phyloP scores from a whole-genome alignment of 2,888 invertebrate species.

The Allacma fusca region DNA sequence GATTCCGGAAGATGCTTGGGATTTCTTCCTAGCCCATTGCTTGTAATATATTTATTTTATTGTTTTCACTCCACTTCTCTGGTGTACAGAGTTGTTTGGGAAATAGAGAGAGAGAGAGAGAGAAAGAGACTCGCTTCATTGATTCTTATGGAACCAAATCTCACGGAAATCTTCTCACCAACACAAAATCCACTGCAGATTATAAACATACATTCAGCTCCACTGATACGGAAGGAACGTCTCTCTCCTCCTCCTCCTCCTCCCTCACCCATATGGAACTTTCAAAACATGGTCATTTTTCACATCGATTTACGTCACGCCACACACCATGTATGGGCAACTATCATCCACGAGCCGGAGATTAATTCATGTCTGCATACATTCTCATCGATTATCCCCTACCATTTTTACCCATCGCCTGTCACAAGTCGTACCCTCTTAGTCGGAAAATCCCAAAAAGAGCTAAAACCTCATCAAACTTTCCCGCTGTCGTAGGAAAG shows the following conservation, averaged over 20 bases:
- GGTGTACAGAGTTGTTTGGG: no score
- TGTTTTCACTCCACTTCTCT: constrained; percentile 9
- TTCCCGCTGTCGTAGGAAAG: no score
- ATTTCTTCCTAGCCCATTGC: neutral
- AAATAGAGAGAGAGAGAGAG: no score
- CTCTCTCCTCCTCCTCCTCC: no score
- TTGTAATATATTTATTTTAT: constrained; percentile 5
- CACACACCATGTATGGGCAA: no score
- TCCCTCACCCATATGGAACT: neutral
- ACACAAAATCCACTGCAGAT: no score
- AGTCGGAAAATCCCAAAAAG: no score
- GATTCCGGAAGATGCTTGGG: neutral
- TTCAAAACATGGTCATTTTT: neutral
- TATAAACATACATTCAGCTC: neutral
- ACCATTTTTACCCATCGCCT: neutral
- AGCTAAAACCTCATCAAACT: no score
- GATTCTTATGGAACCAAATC: neutral
- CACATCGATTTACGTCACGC: neutral
- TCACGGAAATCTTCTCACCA: neutral
- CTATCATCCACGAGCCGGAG: neutral
- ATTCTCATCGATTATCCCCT: neutral
- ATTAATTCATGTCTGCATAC: neutral
- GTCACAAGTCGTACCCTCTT: neutral
- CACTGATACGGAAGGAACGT: no score
- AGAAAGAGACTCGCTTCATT: neutral